phyloP scores from a whole-genome alignment of 2,888 invertebrate species.

The Apamea sordens region DNA sequence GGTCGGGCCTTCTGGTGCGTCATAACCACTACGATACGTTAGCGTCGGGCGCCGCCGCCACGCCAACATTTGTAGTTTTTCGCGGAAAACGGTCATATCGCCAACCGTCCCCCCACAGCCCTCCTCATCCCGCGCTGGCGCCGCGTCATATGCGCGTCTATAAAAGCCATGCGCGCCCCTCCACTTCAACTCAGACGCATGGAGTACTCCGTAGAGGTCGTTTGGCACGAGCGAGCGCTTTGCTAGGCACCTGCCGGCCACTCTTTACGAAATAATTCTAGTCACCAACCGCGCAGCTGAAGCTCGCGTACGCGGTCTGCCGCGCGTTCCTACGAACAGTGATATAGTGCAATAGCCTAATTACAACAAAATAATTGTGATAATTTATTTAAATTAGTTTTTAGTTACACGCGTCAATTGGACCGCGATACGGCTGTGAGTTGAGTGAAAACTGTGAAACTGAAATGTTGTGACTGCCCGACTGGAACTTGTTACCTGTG shows the following conservation, averaged over 20 bases:
- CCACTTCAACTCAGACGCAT: slow-evolving; percentile 90
- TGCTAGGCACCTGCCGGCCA: slow-evolving; percentile 91
- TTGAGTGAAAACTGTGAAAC: slow-evolving; percentile 88
- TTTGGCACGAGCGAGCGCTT: slow-evolving; percentile 91
- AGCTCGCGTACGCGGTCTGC: slow-evolving; percentile 88
- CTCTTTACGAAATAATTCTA: slow-evolving; percentile 88
- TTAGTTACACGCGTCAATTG: slow-evolving; percentile 83
- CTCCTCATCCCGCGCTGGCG: slow-evolving; percentile 73
- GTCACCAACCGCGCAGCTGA: slow-evolving; percentile 89
- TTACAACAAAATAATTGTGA: slow-evolving; percentile 88
- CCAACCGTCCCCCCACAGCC: slow-evolving; percentile 71
- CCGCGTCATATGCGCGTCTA: slow-evolving; percentile 86
- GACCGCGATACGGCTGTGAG: slow-evolving; percentile 89
- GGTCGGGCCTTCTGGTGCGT: slow-evolving; percentile 83
- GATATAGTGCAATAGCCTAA: slow-evolving; percentile 89
- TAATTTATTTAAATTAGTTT: slow-evolving; percentile 89
- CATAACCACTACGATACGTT: slow-evolving; percentile 80
- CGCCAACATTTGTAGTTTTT: slow-evolving; percentile 85
- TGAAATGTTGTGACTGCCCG: slow-evolving; percentile 89
- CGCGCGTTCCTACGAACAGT: slow-evolving; percentile 90
- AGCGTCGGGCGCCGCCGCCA: slow-evolving; percentile 77
- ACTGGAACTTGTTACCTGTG: slow-evolving; percentile 89
- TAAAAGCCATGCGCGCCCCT: slow-evolving; percentile 87
- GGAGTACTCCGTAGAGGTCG: slow-evolving; percentile 91
- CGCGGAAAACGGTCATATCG: slow-evolving; percentile 88